phyloP scores from a whole-genome alignment of 2,888 invertebrate species.

The Octonoba sinensis region DNA sequence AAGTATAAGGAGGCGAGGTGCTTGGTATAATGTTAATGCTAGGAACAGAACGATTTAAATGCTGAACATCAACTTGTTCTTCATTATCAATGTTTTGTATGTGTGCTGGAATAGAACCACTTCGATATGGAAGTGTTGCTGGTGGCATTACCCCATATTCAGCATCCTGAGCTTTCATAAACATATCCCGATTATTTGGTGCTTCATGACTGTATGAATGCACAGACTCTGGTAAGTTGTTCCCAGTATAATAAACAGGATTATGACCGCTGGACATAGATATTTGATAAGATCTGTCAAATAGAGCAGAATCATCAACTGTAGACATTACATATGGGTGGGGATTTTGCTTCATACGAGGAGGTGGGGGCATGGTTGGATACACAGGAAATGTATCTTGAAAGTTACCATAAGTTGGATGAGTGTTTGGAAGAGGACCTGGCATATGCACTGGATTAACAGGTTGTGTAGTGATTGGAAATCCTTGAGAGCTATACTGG shows the following conservation, averaged over 20 bases:
- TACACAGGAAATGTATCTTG: constrained; percentile 26
- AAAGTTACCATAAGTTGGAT: constrained; percentile 37
- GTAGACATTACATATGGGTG: constrained; percentile 33
- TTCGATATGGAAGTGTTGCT: constrained; percentile 32
- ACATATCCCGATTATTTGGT: constrained; percentile 23
- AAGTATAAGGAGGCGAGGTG: constrained; percentile 44
- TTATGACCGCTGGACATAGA: constrained; percentile 21
- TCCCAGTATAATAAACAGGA: constrained; percentile 35
- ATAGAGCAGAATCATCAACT: constrained; percentile 47
- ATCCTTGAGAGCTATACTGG: constrained; percentile 24
- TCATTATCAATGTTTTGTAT: constrained; percentile 46
- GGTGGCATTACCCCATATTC: constrained; percentile 49
- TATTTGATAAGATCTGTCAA: constrained; percentile 29
- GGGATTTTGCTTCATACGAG: constrained; percentile 36
- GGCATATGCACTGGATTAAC: constrained; percentile 40
- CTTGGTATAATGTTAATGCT: constrained; percentile 62
- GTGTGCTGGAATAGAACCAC: constrained; percentile 56
- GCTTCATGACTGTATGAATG: constrained; percentile 17
- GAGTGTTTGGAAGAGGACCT: constrained; percentile 24
- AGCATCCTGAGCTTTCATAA: constrained; percentile 45
- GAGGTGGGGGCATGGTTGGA: constrained; percentile 46
- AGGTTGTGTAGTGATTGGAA: constrained; percentile 55
- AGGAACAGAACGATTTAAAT: constrained; percentile 54
- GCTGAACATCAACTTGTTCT: constrained; percentile 22
- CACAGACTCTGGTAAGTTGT: neutral